phyloP scores from a whole-genome alignment of 1,140 invertebrate genomes.

The Lordiphosa mommai region DNA sequence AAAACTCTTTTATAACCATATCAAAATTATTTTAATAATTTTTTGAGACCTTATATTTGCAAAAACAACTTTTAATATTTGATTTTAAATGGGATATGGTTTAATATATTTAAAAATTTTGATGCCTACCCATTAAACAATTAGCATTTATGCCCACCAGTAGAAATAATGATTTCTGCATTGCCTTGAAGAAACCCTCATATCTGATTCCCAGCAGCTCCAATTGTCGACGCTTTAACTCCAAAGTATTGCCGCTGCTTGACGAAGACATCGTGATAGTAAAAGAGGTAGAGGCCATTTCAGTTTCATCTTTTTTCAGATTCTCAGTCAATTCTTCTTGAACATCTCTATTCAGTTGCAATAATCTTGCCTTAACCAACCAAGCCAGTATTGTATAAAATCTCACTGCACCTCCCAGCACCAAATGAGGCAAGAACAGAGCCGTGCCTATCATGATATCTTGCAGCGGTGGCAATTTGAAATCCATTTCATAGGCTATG shows the following conservation, averaged over 20 bases:
- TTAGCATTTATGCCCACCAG: constrained; percentile 52
- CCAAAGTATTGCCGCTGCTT: constrained; percentile 10
- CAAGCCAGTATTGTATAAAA: constrained; percentile 45
- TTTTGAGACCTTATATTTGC: too few species aligned
- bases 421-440: constrained; percentile 59
- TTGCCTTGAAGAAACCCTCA: constrained; percentile 6
- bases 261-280: not conserved
- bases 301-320: constrained; percentile 4
- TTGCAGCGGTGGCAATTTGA: constrained; percentile 56
- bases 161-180: constrained; percentile 47
- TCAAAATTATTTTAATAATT: too few species aligned
- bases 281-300: constrained; percentile 18
- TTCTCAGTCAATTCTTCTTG: constrained; percentile 13
- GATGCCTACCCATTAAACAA: constrained; percentile 32
- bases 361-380: constrained; percentile 26
- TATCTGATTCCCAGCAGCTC: constrained; percentile 24
- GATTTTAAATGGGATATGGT: too few species aligned
- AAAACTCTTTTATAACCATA: too few species aligned
- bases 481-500: constrained; percentile 68
- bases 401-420: constrained; percentile 45
- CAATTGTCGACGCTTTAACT: constrained; percentile 17
- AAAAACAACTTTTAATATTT: too few species aligned
- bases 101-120: too few species aligned
- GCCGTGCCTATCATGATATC: constrained; percentile 53
- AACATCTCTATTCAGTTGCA: constrained; percentile 10